Evolutionary conservation across 2,797 vertebrate genomes (phyloP).

Genomic region (Myotis vivesi): DNA sequence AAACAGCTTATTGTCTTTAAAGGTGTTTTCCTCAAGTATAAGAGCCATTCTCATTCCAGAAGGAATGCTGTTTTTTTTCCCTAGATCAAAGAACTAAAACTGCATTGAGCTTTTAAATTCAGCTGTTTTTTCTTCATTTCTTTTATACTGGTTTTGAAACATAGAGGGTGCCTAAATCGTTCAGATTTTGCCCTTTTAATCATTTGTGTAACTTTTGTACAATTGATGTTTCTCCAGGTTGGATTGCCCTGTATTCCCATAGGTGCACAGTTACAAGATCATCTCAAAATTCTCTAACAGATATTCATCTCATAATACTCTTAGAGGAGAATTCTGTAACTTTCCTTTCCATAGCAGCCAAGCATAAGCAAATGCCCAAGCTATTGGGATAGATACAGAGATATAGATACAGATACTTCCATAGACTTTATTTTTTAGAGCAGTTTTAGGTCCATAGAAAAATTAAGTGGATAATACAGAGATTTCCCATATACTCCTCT

Average conservation of each 20-base stretch:
- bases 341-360: background rate
- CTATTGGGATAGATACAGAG: background rate
- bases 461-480: background rate
- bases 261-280: background rate
- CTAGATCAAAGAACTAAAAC: background rate
- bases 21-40: background rate
- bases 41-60: background rate
- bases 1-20: background rate
- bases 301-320: background rate
- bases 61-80: background rate
- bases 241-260: background rate
- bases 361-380: background rate
- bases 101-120: background rate
- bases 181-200: conserved; percentile 3
- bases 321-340: background rate
- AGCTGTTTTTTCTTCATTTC: background rate
- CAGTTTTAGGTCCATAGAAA: background rate
- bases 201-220: background rate
- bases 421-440: background rate
- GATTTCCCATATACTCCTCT: background rate
- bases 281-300: background rate
- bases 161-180: background rate
- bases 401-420: background rate
- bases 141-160: background rate
- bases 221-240: background rate